Conservation (phyloP, 2,113 vertebrate genomes). For the Hippocampus mohnikei region DNA sequence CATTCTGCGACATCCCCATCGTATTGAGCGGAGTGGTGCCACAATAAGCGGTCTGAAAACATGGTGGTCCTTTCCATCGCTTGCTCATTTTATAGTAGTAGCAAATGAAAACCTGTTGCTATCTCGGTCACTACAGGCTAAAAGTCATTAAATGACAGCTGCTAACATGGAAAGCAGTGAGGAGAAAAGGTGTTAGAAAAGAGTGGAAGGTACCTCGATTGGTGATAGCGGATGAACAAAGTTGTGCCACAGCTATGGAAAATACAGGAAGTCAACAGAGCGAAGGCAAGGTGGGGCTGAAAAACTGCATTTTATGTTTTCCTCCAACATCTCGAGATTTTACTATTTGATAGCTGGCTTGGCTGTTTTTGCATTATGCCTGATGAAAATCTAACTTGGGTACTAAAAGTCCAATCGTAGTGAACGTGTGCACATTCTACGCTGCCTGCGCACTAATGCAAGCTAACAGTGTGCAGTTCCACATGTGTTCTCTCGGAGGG, state of each 20-base stretch:
- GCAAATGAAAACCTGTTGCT: slow-evolving; percentile 24
- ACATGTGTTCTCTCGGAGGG: slow-evolving; percentile 44
- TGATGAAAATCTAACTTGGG: background rate
- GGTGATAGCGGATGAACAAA: background rate
- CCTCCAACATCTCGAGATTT: background rate
- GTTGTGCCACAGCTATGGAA: background rate
- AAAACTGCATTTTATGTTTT: background rate
- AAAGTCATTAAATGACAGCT: slow-evolving; percentile 28
- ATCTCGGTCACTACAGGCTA: slow-evolving; percentile 11
- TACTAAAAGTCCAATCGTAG: background rate
- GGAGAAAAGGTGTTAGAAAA: background rate
- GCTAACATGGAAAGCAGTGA: slow-evolving; percentile 13
- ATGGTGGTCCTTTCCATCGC: slow-evolving; percentile 46
- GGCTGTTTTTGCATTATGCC: background rate
- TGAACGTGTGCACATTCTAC: background rate
- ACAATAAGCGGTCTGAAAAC: slow-evolving; percentile 2
- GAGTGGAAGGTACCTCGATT: background rate
- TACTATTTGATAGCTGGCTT: background rate
- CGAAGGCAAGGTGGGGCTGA: background rate
- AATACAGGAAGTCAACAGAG: background rate
- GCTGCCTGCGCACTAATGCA: background rate
- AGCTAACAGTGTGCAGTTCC: slow-evolving; percentile 19
- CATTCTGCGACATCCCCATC: background rate
- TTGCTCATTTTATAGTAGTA: slow-evolving; percentile 31
- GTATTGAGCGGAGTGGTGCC: background rate